phyloP scores from a whole-genome alignment of 2,113 vertebrate genomes.

The Myotis brandtii region DNA sequence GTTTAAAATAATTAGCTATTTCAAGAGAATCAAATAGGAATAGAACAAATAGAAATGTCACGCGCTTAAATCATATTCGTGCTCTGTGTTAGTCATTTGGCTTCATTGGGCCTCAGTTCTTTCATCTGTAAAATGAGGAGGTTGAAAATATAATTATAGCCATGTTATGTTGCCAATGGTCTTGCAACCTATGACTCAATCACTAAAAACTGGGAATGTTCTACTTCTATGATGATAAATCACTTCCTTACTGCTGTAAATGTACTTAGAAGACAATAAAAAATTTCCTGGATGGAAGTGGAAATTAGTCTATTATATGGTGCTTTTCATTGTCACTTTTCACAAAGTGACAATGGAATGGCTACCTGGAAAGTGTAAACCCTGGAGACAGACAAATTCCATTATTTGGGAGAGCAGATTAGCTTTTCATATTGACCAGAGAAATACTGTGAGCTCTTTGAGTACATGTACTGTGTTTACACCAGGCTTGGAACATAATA shows the following conservation, averaged over 20 bases:
- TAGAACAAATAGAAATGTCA: conserved; percentile 47
- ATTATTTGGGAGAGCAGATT: neutral
- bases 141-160: conserved; percentile 43
- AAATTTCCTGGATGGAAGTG: neutral
- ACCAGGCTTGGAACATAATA: neutral
- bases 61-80: conserved; percentile 5
- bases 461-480: neutral
- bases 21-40: neutral
- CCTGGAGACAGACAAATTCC: neutral
- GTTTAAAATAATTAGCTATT: conserved; percentile 60
- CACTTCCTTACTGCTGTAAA: conserved; percentile 13
- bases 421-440: conserved; percentile 4
- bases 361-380: conserved; percentile 7
- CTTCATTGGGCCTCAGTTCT: conserved; percentile 27
- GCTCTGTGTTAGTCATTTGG: conserved; percentile 31
- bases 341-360: neutral
- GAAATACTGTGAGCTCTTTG: neutral
- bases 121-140: conserved; percentile 63
- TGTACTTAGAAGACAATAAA: conserved; percentile 37
- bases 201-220: neutral
- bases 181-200: conserved; percentile 43
- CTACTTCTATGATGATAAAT: conserved; percentile 50
- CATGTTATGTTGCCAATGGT: neutral
- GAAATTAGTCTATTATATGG: conserved; percentile 1
- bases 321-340: neutral